A percentile compares a stretch with the other conserved stretches of the same genome.
phyloP scores from a whole-genome alignment of 2,888 invertebrate genomes.

The Rhyacophila evoluta region DNA sequence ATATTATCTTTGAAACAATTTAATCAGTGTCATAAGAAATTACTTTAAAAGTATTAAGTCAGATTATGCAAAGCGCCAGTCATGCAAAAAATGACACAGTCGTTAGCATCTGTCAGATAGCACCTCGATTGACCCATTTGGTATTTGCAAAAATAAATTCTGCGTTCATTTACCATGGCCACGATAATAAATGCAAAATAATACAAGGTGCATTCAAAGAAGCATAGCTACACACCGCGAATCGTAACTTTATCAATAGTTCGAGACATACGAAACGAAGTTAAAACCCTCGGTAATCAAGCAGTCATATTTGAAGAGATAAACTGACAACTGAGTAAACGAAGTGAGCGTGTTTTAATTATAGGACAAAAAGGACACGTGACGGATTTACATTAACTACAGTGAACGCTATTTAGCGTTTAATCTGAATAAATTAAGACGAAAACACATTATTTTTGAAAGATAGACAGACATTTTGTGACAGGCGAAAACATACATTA shows the following conservation, averaged over 20 bases:
- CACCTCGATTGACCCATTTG: conserved; percentile 7
- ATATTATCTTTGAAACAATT: background rate
- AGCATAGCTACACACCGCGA: background rate
- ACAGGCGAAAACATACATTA: background rate
- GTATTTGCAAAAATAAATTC: background rate
- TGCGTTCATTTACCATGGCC: background rate
- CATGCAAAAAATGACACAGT: conserved; percentile 12
- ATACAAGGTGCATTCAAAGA: background rate
- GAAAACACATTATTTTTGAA: background rate
- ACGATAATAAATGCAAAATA: conserved; percentile 12
- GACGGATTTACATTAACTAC: background rate
- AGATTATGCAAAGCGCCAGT: background rate
- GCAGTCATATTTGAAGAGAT: background rate
- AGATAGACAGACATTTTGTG: background rate
- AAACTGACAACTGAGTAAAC: background rate
- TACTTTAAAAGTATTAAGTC: background rate
- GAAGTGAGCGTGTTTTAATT: background rate
- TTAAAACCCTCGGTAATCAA: background rate
- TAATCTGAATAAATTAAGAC: background rate
- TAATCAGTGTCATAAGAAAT: conserved; percentile 1
- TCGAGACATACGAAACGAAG: background rate
- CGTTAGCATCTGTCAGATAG: conserved; percentile 18
- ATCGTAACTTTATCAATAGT: background rate
- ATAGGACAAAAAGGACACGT: background rate
- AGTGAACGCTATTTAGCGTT: background rate